These are phyloP conservation scores for Oriolus oriolus DNA, from an alignment of 2,113 vertebrate genomes.

Conservation along the genomic window DNA sequence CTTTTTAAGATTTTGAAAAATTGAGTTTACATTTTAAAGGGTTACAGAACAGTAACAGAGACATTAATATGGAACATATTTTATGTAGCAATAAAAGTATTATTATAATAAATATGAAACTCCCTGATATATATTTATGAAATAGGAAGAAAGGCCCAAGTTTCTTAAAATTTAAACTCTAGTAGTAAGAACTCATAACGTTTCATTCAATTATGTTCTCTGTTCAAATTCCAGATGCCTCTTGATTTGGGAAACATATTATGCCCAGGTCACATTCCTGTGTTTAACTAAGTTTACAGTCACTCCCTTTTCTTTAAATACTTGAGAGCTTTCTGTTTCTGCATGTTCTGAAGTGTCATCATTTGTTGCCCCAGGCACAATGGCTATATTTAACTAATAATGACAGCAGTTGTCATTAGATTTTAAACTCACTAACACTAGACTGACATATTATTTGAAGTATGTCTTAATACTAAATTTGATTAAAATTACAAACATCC, in stretches of 20 bases:
- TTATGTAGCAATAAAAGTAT: not conserved
- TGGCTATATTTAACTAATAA: slow-evolving; percentile 75
- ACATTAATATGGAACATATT: not conserved
- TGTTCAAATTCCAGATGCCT: slow-evolving; percentile 47
- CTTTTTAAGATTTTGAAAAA: not conserved
- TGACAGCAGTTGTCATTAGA: slow-evolving; percentile 78
- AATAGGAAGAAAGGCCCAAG: not conserved
- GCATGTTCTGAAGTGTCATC: slow-evolving; percentile 73
- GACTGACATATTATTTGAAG: slow-evolving; percentile 80
- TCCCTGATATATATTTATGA: not conserved
- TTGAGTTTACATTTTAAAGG: not conserved
- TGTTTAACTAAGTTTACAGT: slow-evolving; percentile 56
- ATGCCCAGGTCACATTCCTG: slow-evolving; percentile 76
- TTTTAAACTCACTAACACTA: slow-evolving; percentile 82
- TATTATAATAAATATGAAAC: slow-evolving; percentile 10
- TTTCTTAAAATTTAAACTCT: slow-evolving; percentile 32
- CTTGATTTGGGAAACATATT: slow-evolving; percentile 62
- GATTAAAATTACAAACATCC: slow-evolving; percentile 79
- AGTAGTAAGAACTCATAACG: slow-evolving; percentile 50
- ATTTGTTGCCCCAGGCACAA: slow-evolving; percentile 67
- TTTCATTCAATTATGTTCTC: slow-evolving; percentile 46
- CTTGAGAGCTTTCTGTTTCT: slow-evolving; percentile 70
- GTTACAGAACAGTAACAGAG: not conserved
- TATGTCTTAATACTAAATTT: slow-evolving; percentile 75
- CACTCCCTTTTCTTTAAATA: slow-evolving; percentile 71